Conservation (phyloP, 2,888 invertebrate genomes). For the Argyresthia albistria region DNA sequence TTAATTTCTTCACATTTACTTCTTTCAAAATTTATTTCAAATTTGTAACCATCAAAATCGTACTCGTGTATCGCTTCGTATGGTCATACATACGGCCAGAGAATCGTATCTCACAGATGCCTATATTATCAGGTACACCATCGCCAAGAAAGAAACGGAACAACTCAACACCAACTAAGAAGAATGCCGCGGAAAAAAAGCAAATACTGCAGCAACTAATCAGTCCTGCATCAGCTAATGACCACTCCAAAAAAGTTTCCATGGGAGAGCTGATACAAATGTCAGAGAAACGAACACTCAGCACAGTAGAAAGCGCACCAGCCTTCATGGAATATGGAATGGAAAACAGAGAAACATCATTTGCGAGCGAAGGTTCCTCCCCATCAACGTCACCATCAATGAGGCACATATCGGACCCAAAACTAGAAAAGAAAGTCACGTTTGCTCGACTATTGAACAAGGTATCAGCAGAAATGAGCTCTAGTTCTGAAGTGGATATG, state of each 20-base stretch:
- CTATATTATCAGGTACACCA: slow-evolving; percentile 75
- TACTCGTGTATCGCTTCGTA: background rate
- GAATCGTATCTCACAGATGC: background rate
- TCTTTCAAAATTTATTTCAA: background rate
- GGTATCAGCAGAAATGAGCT: slow-evolving; percentile 85
- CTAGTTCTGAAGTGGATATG: slow-evolving; percentile 79
- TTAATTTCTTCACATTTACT: background rate
- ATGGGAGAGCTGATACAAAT: slow-evolving; percentile 83
- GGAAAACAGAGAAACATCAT: slow-evolving; percentile 75
- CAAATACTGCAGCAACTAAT: slow-evolving; percentile 85
- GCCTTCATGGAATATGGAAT: slow-evolving; percentile 57
- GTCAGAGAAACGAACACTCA: slow-evolving; percentile 74
- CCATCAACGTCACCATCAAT: slow-evolving; percentile 69
- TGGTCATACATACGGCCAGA: background rate
- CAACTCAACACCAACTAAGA: slow-evolving; percentile 84
- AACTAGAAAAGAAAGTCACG: slow-evolving; percentile 84
- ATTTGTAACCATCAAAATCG: background rate
- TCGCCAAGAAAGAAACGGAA: slow-evolving; percentile 85
- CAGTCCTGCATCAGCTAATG: slow-evolving; percentile 76
- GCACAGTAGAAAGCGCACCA: slow-evolving; percentile 60
- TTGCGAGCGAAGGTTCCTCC: slow-evolving; percentile 64
- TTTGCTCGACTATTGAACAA: slow-evolving; percentile 82
- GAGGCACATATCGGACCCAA: slow-evolving; percentile 75
- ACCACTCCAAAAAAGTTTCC: slow-evolving; percentile 75
- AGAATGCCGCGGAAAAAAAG: slow-evolving; percentile 83